Evolutionary conservation across 2,113 vertebrate genomes (phyloP).

Genomic region (Hucho hucho): DNA sequence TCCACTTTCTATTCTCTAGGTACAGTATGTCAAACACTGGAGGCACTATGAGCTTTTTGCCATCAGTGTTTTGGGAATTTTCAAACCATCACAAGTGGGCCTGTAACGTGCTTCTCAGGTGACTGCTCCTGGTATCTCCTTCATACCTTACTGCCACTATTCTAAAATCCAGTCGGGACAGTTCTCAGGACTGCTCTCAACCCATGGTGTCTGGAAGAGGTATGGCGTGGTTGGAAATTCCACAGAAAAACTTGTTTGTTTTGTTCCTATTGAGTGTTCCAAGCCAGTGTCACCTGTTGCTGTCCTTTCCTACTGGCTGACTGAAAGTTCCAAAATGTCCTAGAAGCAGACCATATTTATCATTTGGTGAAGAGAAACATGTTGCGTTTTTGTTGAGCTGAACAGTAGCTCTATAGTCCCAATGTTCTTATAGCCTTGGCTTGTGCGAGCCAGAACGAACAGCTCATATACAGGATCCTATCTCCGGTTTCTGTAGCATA

Average conservation of each 20-base stretch:
- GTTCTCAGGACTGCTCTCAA: constrained; percentile 4
- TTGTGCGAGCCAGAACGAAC: too few species aligned
- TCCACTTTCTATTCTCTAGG: too few species aligned
- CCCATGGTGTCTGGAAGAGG: background rate
- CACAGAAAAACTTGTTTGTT: constrained; percentile 29
- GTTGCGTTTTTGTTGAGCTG: background rate
- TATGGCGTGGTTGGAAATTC: constrained; percentile 24
- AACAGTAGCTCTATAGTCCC: background rate
- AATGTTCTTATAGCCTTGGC: too few species aligned
- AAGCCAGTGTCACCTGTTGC: background rate
- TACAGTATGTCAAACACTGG: too few species aligned
- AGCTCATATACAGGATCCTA: too few species aligned
- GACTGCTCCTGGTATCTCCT: background rate
- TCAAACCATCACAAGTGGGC: background rate
- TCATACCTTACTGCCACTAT: background rate
- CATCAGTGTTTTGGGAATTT: background rate
- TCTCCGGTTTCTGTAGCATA: too few species aligned
- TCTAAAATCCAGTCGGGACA: constrained; percentile 33
- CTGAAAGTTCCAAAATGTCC: background rate
- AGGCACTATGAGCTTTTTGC: too few species aligned
- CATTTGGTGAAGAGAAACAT: background rate
- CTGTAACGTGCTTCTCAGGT: background rate
- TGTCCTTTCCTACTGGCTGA: background rate
- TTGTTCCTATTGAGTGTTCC: background rate
- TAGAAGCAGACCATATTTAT: background rate